Percentiles rank a stretch among this genome's conserved stretches.
These are phyloP conservation scores for Metopolophium dirhodum DNA, from an alignment of 1,140 invertebrate genomes.

Conservation along the genomic window DNA sequence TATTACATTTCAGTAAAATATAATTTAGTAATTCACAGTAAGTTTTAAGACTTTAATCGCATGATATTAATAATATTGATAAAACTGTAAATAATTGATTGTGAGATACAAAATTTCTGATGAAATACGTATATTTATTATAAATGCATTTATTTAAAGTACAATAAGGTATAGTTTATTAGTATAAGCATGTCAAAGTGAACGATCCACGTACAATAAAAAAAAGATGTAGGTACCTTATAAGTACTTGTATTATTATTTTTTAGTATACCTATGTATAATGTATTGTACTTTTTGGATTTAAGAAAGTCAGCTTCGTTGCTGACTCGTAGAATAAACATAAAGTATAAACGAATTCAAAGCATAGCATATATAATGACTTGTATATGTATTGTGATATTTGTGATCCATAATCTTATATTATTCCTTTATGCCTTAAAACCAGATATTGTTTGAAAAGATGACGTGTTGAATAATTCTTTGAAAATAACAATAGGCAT, in stretches of 20 bases:
- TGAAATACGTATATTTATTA: too few species aligned
- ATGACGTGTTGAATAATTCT: not conserved
- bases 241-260: not conserved
- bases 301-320: not conserved
- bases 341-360: not conserved
- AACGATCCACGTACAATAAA: not conserved
- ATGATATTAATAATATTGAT: not conserved
- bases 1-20: not conserved
- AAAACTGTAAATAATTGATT: not conserved
- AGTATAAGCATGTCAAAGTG: not conserved
- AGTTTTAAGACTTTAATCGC: not conserved
- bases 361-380: not conserved
- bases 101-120: not conserved
- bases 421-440: not conserved
- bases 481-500: not conserved
- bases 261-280: not conserved
- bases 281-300: not conserved
- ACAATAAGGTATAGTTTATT: not conserved
- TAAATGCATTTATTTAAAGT: not conserved
- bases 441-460: not conserved
- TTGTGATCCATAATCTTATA: slow-evolving; percentile 7
- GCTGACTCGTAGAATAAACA: not conserved
- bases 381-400: not conserved
- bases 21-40: not conserved
- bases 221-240: not conserved